A percentile compares a stretch with the other conserved stretches of the same genome.
phyloP scores from a whole-genome alignment of 2,113 vertebrate genomes.

The Charadrius vociferus region DNA sequence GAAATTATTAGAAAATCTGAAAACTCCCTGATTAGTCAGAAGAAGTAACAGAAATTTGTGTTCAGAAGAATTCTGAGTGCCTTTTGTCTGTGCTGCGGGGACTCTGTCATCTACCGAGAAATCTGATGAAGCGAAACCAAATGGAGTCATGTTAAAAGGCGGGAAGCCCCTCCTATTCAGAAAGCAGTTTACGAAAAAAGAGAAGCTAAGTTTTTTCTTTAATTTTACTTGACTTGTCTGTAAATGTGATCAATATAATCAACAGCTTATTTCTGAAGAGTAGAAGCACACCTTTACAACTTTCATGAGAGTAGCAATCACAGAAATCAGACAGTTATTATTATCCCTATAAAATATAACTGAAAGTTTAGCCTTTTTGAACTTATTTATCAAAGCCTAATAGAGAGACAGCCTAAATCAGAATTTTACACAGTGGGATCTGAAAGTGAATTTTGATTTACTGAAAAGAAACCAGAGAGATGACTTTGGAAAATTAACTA shows the following conservation, averaged over 20 bases:
- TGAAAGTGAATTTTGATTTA: not conserved
- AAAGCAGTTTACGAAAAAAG: not conserved
- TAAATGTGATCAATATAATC: not conserved
- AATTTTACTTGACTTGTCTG: not conserved
- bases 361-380: not conserved
- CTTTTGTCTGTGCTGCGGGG: not conserved
- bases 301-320: not conserved
- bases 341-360: not conserved
- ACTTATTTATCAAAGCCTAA: not conserved
- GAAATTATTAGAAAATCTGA: not conserved
- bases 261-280: not conserved
- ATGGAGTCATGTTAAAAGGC: fast-evolving
- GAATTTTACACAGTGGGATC: not conserved
- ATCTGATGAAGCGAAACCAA: not conserved
- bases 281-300: not conserved
- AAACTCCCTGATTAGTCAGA: conserved; percentile 16
- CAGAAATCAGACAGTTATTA: not conserved
- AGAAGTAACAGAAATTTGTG: not conserved
- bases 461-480: not conserved
- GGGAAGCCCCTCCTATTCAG: not conserved
- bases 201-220: not conserved
- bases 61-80: not conserved
- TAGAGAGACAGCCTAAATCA: not conserved
- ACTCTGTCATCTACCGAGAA: not conserved
- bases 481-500: not conserved